phyloP scores from a whole-genome alignment of 2,797 vertebrate species.

The Mycteria americana region DNA sequence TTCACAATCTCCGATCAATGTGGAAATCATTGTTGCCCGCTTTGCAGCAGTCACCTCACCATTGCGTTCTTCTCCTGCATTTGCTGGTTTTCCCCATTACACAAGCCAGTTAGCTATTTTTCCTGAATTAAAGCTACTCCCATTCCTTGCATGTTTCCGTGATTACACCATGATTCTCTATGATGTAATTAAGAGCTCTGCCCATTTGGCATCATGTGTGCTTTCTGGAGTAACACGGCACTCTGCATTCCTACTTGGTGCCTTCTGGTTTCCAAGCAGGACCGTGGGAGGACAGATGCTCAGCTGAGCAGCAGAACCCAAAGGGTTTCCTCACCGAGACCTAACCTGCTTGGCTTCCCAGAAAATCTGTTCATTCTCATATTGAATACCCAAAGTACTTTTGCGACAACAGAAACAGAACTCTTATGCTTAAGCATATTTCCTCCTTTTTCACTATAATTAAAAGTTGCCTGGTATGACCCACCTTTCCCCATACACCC shows the following conservation, averaged over 20 bases:
- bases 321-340: neutral
- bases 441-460: neutral
- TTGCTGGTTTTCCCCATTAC: slow-evolving; percentile 30
- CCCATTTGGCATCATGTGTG: neutral
- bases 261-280: neutral
- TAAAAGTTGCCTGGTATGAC: neutral
- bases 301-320: neutral
- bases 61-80: neutral
- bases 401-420: neutral
- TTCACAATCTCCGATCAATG: neutral
- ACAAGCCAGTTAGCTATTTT: slow-evolving; percentile 12
- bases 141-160: slow-evolving; percentile 48
- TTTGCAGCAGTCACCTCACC: neutral
- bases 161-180: slow-evolving; percentile 21
- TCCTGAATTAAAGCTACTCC: slow-evolving; percentile 35
- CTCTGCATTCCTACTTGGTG: neutral
- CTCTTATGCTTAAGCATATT: neutral
- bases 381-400: neutral
- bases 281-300: neutral
- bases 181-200: slow-evolving; percentile 48
- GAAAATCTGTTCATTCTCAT: neutral
- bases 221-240: neutral
- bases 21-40: neutral
- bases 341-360: neutral
- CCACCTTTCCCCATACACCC: neutral